Base-by-base conservation (phyloP, 1,140 invertebrate species). In the Drosophila suzukii region DNA sequence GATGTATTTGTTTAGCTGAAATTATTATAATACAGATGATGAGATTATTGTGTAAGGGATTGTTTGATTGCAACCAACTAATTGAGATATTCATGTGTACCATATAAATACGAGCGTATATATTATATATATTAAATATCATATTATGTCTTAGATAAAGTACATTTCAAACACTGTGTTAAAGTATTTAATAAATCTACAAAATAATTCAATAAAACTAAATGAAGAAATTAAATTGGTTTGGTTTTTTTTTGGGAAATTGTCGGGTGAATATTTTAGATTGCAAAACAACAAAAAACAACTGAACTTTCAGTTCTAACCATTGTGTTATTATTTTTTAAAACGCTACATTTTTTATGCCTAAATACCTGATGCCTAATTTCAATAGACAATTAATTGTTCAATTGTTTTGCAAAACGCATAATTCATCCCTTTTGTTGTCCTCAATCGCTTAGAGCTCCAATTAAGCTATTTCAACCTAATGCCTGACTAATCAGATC, bases 161-260 rank as follows among this genome's bases (percentile, higher is more conserved):
- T 81, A 84, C 77, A 89, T 84, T 89, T 89, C 80, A 84, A 89
- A 89, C 84, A 89, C 84, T 89, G 84, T 89, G 84, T 89, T 89
- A 89, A 90, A 89, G 81, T 89, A 89, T 89, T 89, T 89, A 84
- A 89, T 89, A 89, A 89, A 84, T 81, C 78, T 65, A 82, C 73
- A 75, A 55, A 57, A 47, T 51, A 58, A 71, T 71, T 71, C 65
- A 84, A 85, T 54, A 65, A 89, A 78, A 81, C 44, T 79, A 63
- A 79, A 76, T 67, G 78, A 83, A 67, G 49, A n/a, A 43, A 67
- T 43, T 27, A n/a, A 43, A 32, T 41, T n/a, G 24, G 17, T 27
- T 38, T 38, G 0, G 10, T 41, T 20, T 32, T 36, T 50, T 30
- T n/a, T 1, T 46, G 13, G 15, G 12, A 11, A n/a, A 6, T 6